A percentile compares a stretch with the other conserved stretches of the same genome.
These are phyloP conservation scores for Drosophila pandora DNA, from an alignment of 1,140 invertebrate genomes.

Conservation along the genomic window DNA sequence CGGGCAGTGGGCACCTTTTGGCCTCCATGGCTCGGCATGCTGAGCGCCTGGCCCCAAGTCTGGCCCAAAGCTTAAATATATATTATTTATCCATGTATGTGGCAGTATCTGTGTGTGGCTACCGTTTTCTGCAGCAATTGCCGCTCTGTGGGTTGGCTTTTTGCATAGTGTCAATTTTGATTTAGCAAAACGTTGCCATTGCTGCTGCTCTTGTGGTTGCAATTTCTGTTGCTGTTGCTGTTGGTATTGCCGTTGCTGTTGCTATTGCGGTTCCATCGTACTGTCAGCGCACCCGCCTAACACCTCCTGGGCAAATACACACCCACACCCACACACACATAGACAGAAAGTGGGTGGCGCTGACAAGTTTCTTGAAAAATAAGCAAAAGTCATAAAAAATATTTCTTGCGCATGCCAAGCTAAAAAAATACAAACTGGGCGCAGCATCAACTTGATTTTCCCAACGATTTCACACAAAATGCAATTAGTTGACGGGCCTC, in stretches of 20 bases:
- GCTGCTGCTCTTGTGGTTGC: constrained; percentile 25
- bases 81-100: constrained; percentile 15
- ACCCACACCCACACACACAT: constrained; percentile 34
- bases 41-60: constrained; percentile 70
- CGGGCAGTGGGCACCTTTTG: constrained; percentile 69
- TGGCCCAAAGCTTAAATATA: constrained; percentile 45
- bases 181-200: constrained; percentile 69
- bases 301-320: constrained; percentile 56
- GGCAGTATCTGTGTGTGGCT: constrained; percentile 41
- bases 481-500: constrained; percentile 39
- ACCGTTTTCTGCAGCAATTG: constrained; percentile 67
- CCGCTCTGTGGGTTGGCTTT: constrained; percentile 70
- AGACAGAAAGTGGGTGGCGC: constrained; percentile 71
- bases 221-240: constrained; percentile 3
- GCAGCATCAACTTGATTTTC: constrained; percentile 62
- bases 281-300: constrained; percentile 69
- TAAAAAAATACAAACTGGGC: constrained; percentile 42
- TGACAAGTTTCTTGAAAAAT: constrained; percentile 61
- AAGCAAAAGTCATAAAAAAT: constrained; percentile 42
- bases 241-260: constrained; percentile 1
- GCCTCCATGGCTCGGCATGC: constrained; percentile 70
- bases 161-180: constrained; percentile 80
- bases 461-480: constrained; percentile 42
- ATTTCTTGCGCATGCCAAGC: constrained; percentile 51
- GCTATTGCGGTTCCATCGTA: constrained; percentile 23